Conservation (phyloP, 2,888 invertebrate genomes). For the Trissolcus japonicus region DNA sequence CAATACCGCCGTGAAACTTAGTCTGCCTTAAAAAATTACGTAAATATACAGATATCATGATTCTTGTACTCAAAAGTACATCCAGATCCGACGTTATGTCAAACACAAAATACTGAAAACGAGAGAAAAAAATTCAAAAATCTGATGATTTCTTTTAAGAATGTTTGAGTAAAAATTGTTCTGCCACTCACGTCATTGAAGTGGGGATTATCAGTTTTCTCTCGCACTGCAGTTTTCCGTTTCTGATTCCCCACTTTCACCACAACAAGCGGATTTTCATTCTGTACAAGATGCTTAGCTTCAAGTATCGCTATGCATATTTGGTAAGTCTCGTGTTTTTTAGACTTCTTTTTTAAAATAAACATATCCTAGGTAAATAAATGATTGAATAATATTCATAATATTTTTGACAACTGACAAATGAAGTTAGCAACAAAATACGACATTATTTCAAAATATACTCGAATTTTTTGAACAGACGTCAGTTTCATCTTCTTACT, state of each 20-base stretch:
- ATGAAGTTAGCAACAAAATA: neutral
- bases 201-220: conserved; percentile 80
- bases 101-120: conserved; percentile 82
- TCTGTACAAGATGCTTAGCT: conserved; percentile 79
- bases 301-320: conserved; percentile 83
- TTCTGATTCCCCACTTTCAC: conserved; percentile 81
- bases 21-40: conserved; percentile 64
- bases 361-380: conserved; percentile 26
- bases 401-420: neutral
- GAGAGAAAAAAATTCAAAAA: conserved; percentile 8
- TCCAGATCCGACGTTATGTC: conserved; percentile 80
- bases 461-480: neutral
- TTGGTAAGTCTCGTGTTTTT: conserved; percentile 74
- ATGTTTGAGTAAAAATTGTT: neutral
- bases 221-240: conserved; percentile 79
- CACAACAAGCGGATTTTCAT: conserved; percentile 80
- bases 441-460: too few species aligned
- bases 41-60: conserved; percentile 80
- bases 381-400: neutral
- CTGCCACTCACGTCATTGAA: conserved; percentile 81
- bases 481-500: too few species aligned
- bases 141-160: neutral
- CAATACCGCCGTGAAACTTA: conserved; percentile 78
- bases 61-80: conserved; percentile 79
- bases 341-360: conserved; percentile 43